A percentile compares a stretch with the other conserved stretches of the same genome.
phyloP scores from a whole-genome alignment of 1,140 invertebrate genomes.

The Aphis gossypii region DNA sequence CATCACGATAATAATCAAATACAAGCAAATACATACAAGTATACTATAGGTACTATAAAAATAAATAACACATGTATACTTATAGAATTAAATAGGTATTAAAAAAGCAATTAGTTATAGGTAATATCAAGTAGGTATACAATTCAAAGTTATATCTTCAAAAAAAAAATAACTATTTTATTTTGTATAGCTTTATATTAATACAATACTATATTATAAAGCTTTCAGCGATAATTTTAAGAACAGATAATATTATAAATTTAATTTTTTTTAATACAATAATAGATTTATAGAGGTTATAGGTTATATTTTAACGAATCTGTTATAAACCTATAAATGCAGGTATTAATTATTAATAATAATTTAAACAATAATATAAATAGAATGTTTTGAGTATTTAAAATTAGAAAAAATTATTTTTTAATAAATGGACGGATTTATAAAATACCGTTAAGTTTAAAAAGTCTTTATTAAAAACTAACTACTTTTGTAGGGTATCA shows the following conservation, averaged over 20 bases:
- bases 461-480: background rate
- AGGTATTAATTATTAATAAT: background rate
- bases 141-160: background rate
- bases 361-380: background rate
- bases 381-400: background rate
- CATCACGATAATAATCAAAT: background rate
- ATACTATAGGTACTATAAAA: background rate
- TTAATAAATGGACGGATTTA: conserved; percentile 4
- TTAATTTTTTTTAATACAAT: background rate
- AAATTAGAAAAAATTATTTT: background rate
- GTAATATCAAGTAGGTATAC: background rate
- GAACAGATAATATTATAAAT: background rate
- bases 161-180: background rate
- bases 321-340: background rate
- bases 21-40: background rate
- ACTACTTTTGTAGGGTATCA: background rate
- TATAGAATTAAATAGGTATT: background rate
- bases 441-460: background rate
- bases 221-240: background rate
- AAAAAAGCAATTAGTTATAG: background rate
- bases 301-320: background rate
- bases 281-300: background rate
- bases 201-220: background rate
- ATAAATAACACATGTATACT: background rate
- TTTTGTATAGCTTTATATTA: too few relatives aligned